phyloP scores from a whole-genome alignment of 2,113 vertebrate genomes.

The Boulengeromyrus knoepffleri region DNA sequence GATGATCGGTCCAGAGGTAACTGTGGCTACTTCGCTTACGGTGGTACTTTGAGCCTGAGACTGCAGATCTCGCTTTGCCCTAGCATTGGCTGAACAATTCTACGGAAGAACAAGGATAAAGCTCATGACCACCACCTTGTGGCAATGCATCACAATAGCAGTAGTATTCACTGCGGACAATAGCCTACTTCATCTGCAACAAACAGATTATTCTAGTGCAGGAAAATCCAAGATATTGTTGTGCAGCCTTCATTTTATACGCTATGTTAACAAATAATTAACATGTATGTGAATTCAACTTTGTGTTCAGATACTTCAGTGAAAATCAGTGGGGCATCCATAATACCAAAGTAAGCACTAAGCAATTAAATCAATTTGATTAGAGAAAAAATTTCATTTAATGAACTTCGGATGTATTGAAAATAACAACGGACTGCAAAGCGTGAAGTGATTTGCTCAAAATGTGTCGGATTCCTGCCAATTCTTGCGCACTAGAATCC shows the following conservation, averaged over 20 bases:
- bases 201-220: not conserved
- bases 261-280: not conserved
- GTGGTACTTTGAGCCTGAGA: slow-evolving; percentile 21
- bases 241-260: not conserved
- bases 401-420: not conserved
- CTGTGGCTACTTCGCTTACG: slow-evolving; percentile 45
- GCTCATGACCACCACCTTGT: not conserved
- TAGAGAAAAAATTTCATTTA: not conserved
- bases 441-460: not conserved
- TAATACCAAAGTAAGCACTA: not conserved
- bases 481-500: not conserved
- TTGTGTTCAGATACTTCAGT: not conserved
- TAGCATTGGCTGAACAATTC: slow-evolving; percentile 22
- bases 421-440: not conserved
- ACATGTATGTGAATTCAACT: not conserved
- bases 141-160: not conserved
- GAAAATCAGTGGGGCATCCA: not conserved
- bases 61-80: slow-evolving; percentile 31
- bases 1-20: slow-evolving; percentile 44
- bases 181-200: not conserved
- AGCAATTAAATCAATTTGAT: not conserved
- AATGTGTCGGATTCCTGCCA: not conserved
- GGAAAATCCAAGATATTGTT: not conserved
- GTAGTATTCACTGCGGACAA: not conserved
- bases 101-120: slow-evolving; percentile 25